Evolutionary conservation across 1,140 invertebrate genomes (phyloP).

Genomic region (Tetragonula clypearis): DNA sequence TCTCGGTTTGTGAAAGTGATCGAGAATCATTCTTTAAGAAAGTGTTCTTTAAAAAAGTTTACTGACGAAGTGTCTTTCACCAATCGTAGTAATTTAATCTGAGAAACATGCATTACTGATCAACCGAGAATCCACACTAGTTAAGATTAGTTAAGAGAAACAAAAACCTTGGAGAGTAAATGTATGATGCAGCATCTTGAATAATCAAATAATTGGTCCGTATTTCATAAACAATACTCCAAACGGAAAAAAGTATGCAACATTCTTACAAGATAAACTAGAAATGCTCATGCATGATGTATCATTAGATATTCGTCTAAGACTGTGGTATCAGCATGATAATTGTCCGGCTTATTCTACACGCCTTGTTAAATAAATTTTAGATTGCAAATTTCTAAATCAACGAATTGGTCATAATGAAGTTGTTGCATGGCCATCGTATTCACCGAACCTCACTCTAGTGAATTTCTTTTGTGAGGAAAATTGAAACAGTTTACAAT

Average conservation of each 20-base stretch:
- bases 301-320: too few relatives aligned
- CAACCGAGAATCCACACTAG: not conserved
- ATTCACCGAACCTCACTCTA: too few relatives aligned
- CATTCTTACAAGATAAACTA: too few relatives aligned
- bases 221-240: too few relatives aligned
- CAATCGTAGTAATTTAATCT: not conserved
- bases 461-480: not conserved
- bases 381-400: not conserved
- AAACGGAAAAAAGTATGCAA: too few relatives aligned
- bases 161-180: too few relatives aligned
- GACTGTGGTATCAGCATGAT: too few relatives aligned
- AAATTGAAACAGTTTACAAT: conserved; percentile 3
- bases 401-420: too few relatives aligned
- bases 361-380: not conserved
- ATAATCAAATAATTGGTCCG: not conserved
- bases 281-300: too few relatives aligned
- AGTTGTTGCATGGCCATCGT: too few relatives aligned
- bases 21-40: not conserved
- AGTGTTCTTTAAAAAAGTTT: not conserved
- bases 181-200: not conserved
- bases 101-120: conserved; percentile 8
- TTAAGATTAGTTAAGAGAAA: too few relatives aligned
- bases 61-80: not conserved
- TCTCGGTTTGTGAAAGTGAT: not conserved
- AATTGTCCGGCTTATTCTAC: not conserved